phyloP scores from a whole-genome alignment of 2,888 invertebrate species.

The Pyrrhia umbra region DNA sequence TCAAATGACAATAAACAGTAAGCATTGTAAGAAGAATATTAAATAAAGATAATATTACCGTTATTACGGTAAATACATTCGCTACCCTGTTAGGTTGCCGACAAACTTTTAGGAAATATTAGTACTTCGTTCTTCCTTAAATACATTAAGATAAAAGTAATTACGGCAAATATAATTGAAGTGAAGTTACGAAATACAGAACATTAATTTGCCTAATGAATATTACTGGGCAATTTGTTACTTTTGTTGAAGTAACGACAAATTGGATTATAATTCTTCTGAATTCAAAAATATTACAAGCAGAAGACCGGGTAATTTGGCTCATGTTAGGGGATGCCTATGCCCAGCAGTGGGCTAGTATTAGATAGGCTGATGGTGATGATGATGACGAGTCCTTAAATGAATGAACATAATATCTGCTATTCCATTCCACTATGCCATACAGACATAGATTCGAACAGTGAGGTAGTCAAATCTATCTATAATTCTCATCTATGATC shows the following conservation, averaged over 20 bases:
- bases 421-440: too few species aligned
- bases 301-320: too few species aligned
- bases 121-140: neutral
- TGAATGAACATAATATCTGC: too few species aligned
- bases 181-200: constrained; percentile 4
- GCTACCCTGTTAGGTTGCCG: neutral
- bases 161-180: constrained; percentile 25
- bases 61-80: neutral
- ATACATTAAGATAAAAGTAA: constrained; percentile 3
- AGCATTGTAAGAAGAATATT: neutral
- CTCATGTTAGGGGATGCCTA: too few species aligned
- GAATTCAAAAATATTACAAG: neutral
- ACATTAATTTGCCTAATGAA: constrained; percentile 23
- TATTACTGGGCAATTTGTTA: constrained; percentile 17
- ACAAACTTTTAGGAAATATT: neutral
- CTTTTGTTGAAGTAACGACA: neutral
- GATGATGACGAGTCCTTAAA: too few species aligned
- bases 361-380: too few species aligned
- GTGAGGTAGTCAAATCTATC: too few species aligned
- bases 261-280: neutral
- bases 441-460: too few species aligned
- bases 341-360: too few species aligned
- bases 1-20: neutral
- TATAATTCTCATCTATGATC: too few species aligned
- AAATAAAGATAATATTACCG: neutral